Base-by-base conservation (phyloP, 2,797 vertebrate species). In the Jordanella pulchra region DNA sequence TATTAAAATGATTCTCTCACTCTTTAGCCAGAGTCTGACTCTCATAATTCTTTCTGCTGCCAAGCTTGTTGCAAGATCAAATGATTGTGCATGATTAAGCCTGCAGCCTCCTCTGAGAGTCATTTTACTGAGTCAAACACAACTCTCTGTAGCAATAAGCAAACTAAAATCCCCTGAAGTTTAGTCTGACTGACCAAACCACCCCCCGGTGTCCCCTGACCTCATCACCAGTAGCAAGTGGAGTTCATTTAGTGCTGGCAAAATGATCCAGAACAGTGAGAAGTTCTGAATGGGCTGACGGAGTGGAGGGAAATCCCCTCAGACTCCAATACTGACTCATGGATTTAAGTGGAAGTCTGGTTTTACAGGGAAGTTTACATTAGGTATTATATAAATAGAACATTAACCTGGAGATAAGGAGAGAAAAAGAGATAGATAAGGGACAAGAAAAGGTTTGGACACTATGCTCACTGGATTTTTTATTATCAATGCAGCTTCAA, bases 61-160 rank as follows among this genome's bases (percentile, higher is more conserved):
- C 67, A 55, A 7, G 7, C 53, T 82, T 3, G 13, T 55, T 73
- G 71, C 27, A 84, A 71, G 64, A 73, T 68, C 14, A 51, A 85
- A 68, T 76, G 80, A 80, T 72, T 74, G 67, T 81, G 81, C 81
- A 71, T 65, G 27, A 77, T 75, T 75, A 71, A 72, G 78, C 76
- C 64, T 11, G 44, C 6, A 68, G 72, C 54, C 35, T 82, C 84
- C 70, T 58, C 61, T 32, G 71, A 73, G 80, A 75, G 39, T 2
- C 51, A 64, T 73, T 83, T 71, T 81, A 84, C 87, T 86, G 90
- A 90, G 80, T 89, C 87, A 86, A 86, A 78, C 0, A 2, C 42
- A 76, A 82, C 79, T 48, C 72, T 75, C 70, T 79, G 73, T 70
- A 67, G 72, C 66, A 58, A 70, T 1, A 21, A 66, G 65, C 75